Percentiles rank a stretch among this genome's conserved stretches.
phyloP scores from a whole-genome alignment of 2,888 invertebrate genomes.

The Cinara cedri region DNA sequence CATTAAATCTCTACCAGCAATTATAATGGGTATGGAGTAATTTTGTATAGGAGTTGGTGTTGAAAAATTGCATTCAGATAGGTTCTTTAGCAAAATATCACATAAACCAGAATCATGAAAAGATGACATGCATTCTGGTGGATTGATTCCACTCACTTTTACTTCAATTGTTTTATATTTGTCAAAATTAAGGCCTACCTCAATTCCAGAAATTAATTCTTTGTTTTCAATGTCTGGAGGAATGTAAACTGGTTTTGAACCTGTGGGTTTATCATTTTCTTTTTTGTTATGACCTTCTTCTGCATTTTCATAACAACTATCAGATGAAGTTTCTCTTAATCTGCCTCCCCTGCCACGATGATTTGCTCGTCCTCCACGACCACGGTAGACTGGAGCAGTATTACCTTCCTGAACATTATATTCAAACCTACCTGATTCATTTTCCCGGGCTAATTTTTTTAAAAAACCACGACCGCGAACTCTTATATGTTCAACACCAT shows the following conservation, averaged over 20 bases:
- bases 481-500: not conserved
- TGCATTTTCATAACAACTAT: conserved; percentile 25
- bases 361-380: conserved; percentile 57
- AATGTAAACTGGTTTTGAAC: conserved; percentile 67
- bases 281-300: conserved; percentile 8
- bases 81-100: conserved; percentile 75
- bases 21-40: conserved; percentile 83
- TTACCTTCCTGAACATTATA: not conserved
- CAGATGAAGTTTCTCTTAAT: conserved; percentile 58
- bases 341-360: conserved; percentile 59
- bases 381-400: not conserved
- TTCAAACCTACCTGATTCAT: conserved; percentile 9
- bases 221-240: conserved; percentile 79
- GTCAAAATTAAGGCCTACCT: conserved; percentile 88
- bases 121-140: conserved; percentile 68
- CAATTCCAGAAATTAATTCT: conserved; percentile 67
- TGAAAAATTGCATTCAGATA: conserved; percentile 77
- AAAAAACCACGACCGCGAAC: conserved; percentile 61
- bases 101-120: conserved; percentile 79
- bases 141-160: conserved; percentile 78
- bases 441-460: not conserved
- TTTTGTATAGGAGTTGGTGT: conserved; percentile 96
- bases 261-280: conserved; percentile 32
- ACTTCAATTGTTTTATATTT: conserved; percentile 89
- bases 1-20: conserved; percentile 86